Conservation (phyloP, 1,140 invertebrate species). For the Calliphora vicina region DNA sequence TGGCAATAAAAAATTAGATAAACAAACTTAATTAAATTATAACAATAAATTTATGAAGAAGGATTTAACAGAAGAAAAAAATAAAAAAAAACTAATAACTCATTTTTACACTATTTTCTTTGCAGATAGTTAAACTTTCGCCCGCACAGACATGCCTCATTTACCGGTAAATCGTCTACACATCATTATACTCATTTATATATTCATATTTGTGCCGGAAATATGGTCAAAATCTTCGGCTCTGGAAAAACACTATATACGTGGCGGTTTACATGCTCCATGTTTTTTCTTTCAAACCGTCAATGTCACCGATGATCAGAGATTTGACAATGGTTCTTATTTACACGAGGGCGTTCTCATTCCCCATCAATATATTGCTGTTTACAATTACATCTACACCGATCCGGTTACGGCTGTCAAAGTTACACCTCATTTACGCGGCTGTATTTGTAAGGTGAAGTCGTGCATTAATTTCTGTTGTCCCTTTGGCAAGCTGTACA, state of each 20-base stretch:
- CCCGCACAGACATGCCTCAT: background rate
- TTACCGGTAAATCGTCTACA: background rate
- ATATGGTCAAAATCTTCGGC: background rate
- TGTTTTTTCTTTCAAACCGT: constrained; percentile 59
- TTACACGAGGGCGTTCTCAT: constrained; percentile 51
- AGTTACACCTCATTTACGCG: constrained; percentile 50
- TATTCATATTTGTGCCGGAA: constrained; percentile 26
- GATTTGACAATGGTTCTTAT: constrained; percentile 53
- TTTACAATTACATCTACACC: constrained; percentile 53
- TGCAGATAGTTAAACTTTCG: background rate
- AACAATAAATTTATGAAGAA: no score
- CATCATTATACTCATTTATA: background rate
- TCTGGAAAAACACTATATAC: constrained; percentile 42
- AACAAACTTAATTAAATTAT: no score
- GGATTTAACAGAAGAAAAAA: no score
- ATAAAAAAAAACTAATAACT: no score
- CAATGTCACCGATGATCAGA: constrained; percentile 48
- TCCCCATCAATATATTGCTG: constrained; percentile 50
- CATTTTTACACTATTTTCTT: background rate
- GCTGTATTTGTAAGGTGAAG: constrained; percentile 58
- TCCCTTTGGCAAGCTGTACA: constrained; percentile 51
- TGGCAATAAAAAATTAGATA: no score
- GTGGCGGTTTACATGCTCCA: constrained; percentile 51
- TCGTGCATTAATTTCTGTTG: constrained; percentile 58
- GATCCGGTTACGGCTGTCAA: constrained; percentile 48